Evolutionary conservation across 2,888 invertebrate genomes (phyloP).

Genomic region (Toxonevra muliebris): DNA sequence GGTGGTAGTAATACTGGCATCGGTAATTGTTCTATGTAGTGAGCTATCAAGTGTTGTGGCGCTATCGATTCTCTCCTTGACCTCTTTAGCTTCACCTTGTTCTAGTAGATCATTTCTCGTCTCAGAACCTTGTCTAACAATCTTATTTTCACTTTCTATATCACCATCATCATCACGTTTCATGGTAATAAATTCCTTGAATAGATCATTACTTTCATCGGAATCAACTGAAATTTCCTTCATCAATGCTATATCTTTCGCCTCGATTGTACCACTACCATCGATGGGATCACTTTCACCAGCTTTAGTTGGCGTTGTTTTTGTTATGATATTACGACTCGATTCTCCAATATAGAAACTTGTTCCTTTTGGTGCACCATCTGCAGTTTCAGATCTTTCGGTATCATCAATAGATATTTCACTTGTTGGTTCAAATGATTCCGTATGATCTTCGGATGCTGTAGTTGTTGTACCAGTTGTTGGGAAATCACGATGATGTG

Average conservation of each 20-base stretch:
- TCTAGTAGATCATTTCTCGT: constrained; percentile 59
- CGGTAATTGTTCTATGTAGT: too few species aligned
- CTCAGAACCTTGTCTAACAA: constrained; percentile 61
- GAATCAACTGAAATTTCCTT: constrained; percentile 54
- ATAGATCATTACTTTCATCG: constrained; percentile 53
- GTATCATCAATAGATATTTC: constrained; percentile 55
- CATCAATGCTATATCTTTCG: constrained; percentile 49
- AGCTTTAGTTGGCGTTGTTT: constrained; percentile 53
- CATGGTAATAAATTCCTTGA: constrained; percentile 57
- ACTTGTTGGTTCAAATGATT: constrained; percentile 55
- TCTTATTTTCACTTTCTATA: constrained; percentile 48
- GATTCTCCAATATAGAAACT: constrained; percentile 65
- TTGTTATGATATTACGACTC: constrained; percentile 62
- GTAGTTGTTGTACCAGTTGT: constrained; percentile 51
- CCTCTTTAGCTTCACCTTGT: constrained; percentile 36
- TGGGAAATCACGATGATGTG: constrained; percentile 45
- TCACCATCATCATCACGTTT: constrained; percentile 53
- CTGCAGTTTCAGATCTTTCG: constrained; percentile 47
- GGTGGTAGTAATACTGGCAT: neutral
- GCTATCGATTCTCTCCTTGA: neutral
- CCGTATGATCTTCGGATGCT: constrained; percentile 54
- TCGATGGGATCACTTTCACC: constrained; percentile 9
- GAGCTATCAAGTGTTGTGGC: neutral
- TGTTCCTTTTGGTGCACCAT: constrained; percentile 49
- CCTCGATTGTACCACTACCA: constrained; percentile 42